Percentiles rank a stretch among this genome's conserved stretches.
These are phyloP conservation scores for Climacteris rufus DNA, from an alignment of 2,113 vertebrate species.

Conservation along the genomic window DNA sequence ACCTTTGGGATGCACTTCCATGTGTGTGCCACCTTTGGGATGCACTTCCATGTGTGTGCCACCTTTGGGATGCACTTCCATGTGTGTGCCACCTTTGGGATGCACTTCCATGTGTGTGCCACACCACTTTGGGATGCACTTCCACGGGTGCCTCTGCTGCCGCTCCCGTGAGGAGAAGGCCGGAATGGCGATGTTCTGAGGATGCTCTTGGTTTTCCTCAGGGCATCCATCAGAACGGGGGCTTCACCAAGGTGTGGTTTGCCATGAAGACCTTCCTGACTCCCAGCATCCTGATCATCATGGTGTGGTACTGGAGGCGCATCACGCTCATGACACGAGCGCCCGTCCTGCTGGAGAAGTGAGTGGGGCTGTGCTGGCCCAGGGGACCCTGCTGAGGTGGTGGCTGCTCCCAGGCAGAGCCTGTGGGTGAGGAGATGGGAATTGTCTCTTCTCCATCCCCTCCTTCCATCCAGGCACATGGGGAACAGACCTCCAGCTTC, in stretches of 20 bases:
- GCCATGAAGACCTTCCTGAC: conserved; percentile 99
- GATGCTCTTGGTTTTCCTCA: conserved; percentile 53
- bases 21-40: rapidly evolving
- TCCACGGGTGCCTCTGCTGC: rapidly evolving
- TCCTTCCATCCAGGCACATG: not conserved
- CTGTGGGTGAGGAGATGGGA: rapidly evolving
- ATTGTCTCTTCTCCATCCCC: not conserved
- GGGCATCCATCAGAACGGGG: conserved; percentile 96
- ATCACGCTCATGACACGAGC: conserved; percentile 91
- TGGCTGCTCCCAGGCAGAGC: not conserved
- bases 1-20: not conserved
- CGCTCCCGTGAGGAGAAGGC: not conserved
- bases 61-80: not conserved
- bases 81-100: rapidly evolving
- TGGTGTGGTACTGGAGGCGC: conserved; percentile 98
- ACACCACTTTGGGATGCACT: not conserved
- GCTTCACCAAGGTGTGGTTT: conserved; percentile 98
- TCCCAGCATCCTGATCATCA: conserved; percentile 92
- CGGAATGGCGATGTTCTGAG: too few species aligned
- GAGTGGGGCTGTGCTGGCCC: conserved; percentile 24
- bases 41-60: rapidly evolving
- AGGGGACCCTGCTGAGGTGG: not conserved
- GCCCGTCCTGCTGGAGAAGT: conserved; percentile 97
- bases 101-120: rapidly evolving
- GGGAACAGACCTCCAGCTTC: not conserved